Evolutionary conservation across 37 sponge, comb jelly and placozoan genomes (phyloP).

Genomic region (Aplysina aerophoba): DNA sequence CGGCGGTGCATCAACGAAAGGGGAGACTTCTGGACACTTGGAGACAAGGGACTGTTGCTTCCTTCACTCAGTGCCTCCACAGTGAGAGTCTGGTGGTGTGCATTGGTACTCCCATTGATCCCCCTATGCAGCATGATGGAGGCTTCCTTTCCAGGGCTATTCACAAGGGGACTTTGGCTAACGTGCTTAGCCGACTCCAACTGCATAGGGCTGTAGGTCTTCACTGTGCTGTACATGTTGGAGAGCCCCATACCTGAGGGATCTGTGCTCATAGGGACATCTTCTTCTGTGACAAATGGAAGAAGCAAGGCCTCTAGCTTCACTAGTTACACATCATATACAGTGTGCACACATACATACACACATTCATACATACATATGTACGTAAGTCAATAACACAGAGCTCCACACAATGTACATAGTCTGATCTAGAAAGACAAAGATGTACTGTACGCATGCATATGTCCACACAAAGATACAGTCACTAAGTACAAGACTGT

Average conservation of each 20-base stretch:
- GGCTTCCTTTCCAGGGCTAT: neutral
- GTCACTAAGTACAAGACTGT: no score
- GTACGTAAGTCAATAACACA: no score
- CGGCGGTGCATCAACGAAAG: conserved; percentile 6
- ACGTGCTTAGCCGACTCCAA: neutral
- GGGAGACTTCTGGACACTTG: conserved; percentile 9
- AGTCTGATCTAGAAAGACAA: no score
- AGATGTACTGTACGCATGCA: no score
- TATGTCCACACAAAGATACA: no score
- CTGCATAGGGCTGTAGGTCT: neutral
- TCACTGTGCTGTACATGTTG: neutral
- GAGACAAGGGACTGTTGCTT: neutral
- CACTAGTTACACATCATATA: no score
- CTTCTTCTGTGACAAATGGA: conserved; percentile 20
- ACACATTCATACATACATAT: no score
- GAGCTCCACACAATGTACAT: no score
- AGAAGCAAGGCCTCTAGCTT: no score
- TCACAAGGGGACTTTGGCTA: neutral
- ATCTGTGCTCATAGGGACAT: conserved; percentile 17
- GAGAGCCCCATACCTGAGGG: neutral
- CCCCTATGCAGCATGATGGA: neutral
- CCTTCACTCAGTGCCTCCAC: neutral
- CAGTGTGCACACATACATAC: no score
- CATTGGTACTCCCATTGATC: neutral
- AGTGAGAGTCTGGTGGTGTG: neutral